A percentile compares a stretch with the other conserved stretches of the same genome.
Conservation (phyloP, 2,888 invertebrate species). For the Acleris emargana region DNA sequence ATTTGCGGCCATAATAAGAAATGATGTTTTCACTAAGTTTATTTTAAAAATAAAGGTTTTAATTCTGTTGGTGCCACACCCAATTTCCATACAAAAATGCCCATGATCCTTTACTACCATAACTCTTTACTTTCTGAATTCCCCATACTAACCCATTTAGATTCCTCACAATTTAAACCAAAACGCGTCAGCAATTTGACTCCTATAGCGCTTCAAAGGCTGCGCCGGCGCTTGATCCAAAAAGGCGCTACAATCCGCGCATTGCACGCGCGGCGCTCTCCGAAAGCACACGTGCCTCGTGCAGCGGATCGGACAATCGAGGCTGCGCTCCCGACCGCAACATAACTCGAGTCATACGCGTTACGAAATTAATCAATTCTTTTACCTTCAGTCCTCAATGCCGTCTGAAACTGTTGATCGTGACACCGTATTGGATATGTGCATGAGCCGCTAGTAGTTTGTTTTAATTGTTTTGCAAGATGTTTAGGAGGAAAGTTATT, state of each 20-base stretch:
- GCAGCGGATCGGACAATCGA: conserved; percentile 44
- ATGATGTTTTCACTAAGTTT: too few species aligned
- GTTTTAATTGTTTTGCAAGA: conserved; percentile 52
- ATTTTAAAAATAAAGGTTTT: too few species aligned
- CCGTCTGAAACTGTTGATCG: conserved; percentile 60
- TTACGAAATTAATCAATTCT: conserved; percentile 69
- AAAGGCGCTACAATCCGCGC: conserved; percentile 36
- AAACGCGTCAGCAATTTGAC: conserved; percentile 5
- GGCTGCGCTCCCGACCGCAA: conserved; percentile 48
- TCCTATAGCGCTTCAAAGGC: conserved; percentile 20
- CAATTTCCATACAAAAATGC: too few species aligned
- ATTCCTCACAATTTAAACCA: too few species aligned
- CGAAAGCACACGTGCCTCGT: conserved; percentile 65
- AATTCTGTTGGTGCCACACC: too few species aligned
- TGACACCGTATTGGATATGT: conserved; percentile 60
- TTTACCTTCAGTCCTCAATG: conserved; percentile 67
- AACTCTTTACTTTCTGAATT: too few species aligned
- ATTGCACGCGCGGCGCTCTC: conserved; percentile 69
- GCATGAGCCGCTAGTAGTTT: conserved; percentile 57
- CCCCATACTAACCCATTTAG: too few species aligned
- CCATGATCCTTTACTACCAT: too few species aligned
- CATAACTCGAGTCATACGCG: conserved; percentile 52
- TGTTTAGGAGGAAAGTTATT: conserved; percentile 57
- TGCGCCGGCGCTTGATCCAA: background rate
- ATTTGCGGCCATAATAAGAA: too few species aligned